Evolutionary conservation across 2,888 invertebrate species (phyloP), one percentile per base, ranked within the genome.

Genomic region (Hecatera dysodea): DNA sequence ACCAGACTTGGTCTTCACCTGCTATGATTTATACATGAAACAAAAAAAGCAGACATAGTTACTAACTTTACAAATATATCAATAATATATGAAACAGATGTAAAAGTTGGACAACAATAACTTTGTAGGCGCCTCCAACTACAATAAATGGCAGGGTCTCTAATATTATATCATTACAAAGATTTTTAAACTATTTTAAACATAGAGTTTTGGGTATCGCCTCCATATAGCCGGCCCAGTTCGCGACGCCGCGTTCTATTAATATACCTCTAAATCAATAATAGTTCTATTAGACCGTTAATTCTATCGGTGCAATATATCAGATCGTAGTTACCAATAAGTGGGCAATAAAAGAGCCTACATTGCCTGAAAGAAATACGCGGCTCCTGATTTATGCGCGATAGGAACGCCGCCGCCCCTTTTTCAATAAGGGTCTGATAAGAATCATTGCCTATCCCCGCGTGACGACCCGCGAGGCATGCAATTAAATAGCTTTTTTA

Each of bases 371-470:
- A 92, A 93, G 93, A 92, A 92, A 91, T 92, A 92, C 88, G 83
- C 86, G 84, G 84, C 84, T 78, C 85, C 91, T 94, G 95, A 95
- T 95, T 95, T 95, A 95, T 95, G 92, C 93, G 87, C 83, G 89
- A 89, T 88, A 89, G 95, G 94, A 95, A 93, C 94, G 90, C 89
- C 88, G 83, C 84, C 84, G 89, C 90, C 94, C 94, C 90, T 88
- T 91, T 93, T 95, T 95, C 95, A 95, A 95, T 95, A 95, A 94
- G 90, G 89, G 82, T 80, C 75, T 87, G 95, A 95, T 95, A 95
- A 94, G 94, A 95, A 94, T 93, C 95, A 93, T 94, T 92, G 93
- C 93, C 86, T 78, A 87, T 82, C 81, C 89, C 88, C 86, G 90
- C 89, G 90, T 88, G 90, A 90, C 86, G 88, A 82, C 82, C 88